phyloP scores from a whole-genome alignment of 2,113 vertebrate species.

The Arenaria interpres region DNA sequence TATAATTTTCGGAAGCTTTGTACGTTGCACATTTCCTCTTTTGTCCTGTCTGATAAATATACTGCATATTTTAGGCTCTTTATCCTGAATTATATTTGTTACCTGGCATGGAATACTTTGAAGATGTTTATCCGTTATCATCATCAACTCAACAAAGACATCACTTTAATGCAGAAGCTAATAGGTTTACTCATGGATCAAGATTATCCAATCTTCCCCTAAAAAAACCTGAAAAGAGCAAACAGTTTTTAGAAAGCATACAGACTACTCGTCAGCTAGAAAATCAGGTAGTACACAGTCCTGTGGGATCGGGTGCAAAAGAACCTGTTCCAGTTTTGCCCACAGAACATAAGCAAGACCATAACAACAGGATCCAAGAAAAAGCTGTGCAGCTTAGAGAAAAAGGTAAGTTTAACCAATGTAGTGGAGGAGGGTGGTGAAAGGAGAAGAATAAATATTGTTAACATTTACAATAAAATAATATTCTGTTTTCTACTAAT shows the following conservation, averaged over 20 bases:
- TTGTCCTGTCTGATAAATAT: slow-evolving; percentile 2
- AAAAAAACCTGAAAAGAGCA: slow-evolving; percentile 71
- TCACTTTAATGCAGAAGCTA: slow-evolving; percentile 51
- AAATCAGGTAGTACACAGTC: slow-evolving; percentile 47
- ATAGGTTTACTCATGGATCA: slow-evolving; percentile 31
- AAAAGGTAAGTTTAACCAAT: slow-evolving; percentile 27
- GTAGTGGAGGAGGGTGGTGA: neutral
- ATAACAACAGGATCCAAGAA: slow-evolving; percentile 29
- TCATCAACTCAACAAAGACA: slow-evolving; percentile 72
- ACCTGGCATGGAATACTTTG: slow-evolving; percentile 71
- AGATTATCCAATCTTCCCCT: slow-evolving; percentile 54
- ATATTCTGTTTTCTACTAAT: neutral
- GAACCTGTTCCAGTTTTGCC: slow-evolving; percentile 16
- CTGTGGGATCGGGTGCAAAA: slow-evolving; percentile 55
- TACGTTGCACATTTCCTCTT: neutral
- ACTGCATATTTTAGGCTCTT: slow-evolving; percentile 78
- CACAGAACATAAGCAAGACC: neutral
- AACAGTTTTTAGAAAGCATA: slow-evolving; percentile 66
- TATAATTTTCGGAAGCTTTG: slow-evolving; percentile 11
- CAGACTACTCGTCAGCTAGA: slow-evolving; percentile 56
- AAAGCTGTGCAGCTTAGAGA: neutral
- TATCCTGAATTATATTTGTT: slow-evolving; percentile 92
- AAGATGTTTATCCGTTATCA: slow-evolving; percentile 72
- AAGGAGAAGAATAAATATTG: neutral
- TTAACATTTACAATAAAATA: neutral